A percentile compares a stretch with the other conserved stretches of the same genome.
phyloP scores from a whole-genome alignment of 2,888 invertebrate species.

The Agrotis clavis region DNA sequence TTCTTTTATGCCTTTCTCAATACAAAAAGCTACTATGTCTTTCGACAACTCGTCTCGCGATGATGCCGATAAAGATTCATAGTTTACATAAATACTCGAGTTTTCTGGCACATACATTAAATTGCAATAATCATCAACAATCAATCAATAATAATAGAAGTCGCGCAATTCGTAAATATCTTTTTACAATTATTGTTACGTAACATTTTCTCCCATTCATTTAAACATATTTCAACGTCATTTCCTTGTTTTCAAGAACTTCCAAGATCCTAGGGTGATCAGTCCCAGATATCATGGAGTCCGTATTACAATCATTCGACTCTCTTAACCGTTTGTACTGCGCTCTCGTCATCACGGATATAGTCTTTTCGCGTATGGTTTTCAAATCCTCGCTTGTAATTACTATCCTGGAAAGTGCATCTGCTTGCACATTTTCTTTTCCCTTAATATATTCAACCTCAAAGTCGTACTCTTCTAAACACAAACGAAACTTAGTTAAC shows the following conservation, averaged over 20 bases:
- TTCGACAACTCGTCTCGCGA: constrained; percentile 17
- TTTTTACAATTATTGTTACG: background rate
- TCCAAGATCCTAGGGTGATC: constrained; percentile 10
- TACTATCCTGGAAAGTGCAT: background rate
- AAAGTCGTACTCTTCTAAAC: constrained; percentile 6
- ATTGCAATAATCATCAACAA: too few species aligned
- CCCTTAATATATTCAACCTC: constrained; percentile 2
- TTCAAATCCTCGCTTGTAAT: background rate
- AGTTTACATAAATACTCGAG: background rate
- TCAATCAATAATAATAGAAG: too few species aligned
- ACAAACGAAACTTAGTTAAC: constrained; percentile 10
- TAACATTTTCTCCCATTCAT: constrained; percentile 4
- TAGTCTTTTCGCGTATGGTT: background rate
- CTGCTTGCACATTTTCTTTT: constrained; percentile 9
- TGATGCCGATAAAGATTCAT: constrained; percentile 5
- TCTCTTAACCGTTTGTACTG: background rate
- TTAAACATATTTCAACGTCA: background rate
- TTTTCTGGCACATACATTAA: constrained; percentile 1
- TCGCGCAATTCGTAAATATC: constrained; percentile 10
- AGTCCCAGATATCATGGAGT: background rate
- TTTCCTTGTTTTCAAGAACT: constrained; percentile 6
- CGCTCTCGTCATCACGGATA: constrained; percentile 2
- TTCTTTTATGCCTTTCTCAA: constrained; percentile 7
- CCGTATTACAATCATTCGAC: background rate
- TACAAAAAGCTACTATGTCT: constrained; percentile 11